A percentile compares a stretch with the other conserved stretches of the same genome.
Evolutionary conservation across 2,797 vertebrate genomes (phyloP).

Genomic region (Clarias fuscus): DNA sequence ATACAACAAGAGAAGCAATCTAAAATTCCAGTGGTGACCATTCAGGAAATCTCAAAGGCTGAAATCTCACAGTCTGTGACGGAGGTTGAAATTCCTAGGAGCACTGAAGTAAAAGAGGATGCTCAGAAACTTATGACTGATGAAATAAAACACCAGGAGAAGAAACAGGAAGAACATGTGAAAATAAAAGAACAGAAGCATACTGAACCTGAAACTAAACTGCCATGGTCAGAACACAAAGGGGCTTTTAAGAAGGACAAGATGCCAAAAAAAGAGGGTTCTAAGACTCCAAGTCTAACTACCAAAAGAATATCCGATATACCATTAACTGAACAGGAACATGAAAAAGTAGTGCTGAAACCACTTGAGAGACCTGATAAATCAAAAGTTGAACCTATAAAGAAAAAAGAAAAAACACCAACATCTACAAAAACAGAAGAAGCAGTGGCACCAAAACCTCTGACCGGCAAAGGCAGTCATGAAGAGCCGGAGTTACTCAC

Average conservation of each 20-base stretch:
- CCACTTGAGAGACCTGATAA: slow-evolving; percentile 45
- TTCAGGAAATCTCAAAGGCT: slow-evolving; percentile 48
- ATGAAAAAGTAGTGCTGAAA: slow-evolving; percentile 46
- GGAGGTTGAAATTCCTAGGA: slow-evolving; percentile 57
- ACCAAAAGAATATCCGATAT: slow-evolving; percentile 47
- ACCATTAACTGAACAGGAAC: slow-evolving; percentile 39
- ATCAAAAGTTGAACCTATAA: slow-evolving; percentile 34
- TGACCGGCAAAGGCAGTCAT: slow-evolving; percentile 35
- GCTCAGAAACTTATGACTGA: not conserved
- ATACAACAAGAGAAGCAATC: slow-evolving; percentile 61
- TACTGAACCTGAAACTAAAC: slow-evolving; percentile 11
- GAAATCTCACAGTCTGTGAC: slow-evolving; percentile 24
- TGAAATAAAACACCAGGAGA: slow-evolving; percentile 11
- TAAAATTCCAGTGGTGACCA: slow-evolving; percentile 40
- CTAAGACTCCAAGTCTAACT: slow-evolving; percentile 33
- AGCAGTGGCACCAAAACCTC: slow-evolving; percentile 29
- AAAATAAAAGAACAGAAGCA: slow-evolving; percentile 49
- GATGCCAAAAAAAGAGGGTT: slow-evolving; percentile 36
- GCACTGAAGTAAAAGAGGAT: slow-evolving; percentile 61
- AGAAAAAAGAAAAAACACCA: slow-evolving; percentile 33
- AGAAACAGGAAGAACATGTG: not conserved
- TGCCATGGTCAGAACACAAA: not conserved
- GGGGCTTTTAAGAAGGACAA: slow-evolving; percentile 47
- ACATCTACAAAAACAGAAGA: slow-evolving; percentile 41
- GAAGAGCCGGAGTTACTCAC: slow-evolving; percentile 33